Base-by-base conservation (phyloP, 2,888 invertebrate genomes). In the Ametastegia equiseti region DNA sequence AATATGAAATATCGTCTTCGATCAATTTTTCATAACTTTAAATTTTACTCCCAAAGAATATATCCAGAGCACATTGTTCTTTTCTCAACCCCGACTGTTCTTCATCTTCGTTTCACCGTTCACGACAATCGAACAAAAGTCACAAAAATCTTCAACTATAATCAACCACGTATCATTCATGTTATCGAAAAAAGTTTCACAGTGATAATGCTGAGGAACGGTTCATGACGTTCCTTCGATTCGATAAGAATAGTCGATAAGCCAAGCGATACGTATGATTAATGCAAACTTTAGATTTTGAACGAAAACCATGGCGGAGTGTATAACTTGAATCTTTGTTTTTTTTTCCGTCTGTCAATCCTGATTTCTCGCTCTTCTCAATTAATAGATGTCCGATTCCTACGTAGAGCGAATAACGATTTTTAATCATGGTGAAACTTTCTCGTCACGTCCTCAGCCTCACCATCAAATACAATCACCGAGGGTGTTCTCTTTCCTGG, bases 1-100 rank as follows among this genome's bases (percentile, higher is more conserved):
- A 91, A 91, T 88, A 89, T 91, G 89, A 91, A 89, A 91, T 91
- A 89, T 89, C 87, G 90, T 87, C 88, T 84, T 83, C 88, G 89
- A 89, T 89, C 89, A 89, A 89, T 89, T 89, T 91, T 91, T 91
- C 90, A 91, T 90, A 88, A 88, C 42, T 60, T 75, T 75, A 75
- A 75, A 75, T 71, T 47, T 71, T 67, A 19, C 67, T 39, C 67
- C 39, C 11, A 4, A 67, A 67, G 39, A 67, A 67, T 19, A n/a
- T n/a, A 67, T 39, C 67, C 67, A 11, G 39, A 11, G 39, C 39
- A 15, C 36, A 39, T 67, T 71, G 45, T 80, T 78, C 63, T 80
- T 75, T 30, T 57, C 69, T 42, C 67, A n/a, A n/a, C n/a, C 54
- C 19, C 57, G 19, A 65, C 65, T 63, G 45, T 19, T 36, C 33